Evolutionary conservation across 2,888 invertebrate species (phyloP).

Genomic region (Sericinus montela): DNA sequence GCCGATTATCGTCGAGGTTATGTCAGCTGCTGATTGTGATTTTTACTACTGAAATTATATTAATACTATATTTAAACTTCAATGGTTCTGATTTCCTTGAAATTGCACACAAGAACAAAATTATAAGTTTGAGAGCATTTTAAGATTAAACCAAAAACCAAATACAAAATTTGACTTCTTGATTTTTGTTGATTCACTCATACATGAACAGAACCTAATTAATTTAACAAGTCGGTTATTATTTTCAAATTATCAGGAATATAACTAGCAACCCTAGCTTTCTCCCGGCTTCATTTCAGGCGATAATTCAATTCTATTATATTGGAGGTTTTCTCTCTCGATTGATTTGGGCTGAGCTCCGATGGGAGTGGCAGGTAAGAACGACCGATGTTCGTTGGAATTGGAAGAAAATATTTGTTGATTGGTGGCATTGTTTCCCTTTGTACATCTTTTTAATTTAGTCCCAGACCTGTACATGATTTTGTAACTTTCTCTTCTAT

Average conservation of each 20-base stretch:
- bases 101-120: too few species aligned
- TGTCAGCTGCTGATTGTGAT: too few species aligned
- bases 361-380: constrained; percentile 45
- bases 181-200: too few species aligned
- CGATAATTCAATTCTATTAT: constrained; percentile 77
- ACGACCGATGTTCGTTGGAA: constrained; percentile 24
- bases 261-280: constrained; percentile 22
- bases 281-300: constrained; percentile 58
- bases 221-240: too few species aligned
- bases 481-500: not conserved
- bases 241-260: not conserved
- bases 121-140: too few species aligned
- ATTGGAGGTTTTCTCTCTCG: constrained; percentile 61
- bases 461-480: not conserved
- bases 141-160: too few species aligned
- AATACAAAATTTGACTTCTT: too few species aligned
- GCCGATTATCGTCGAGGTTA: too few species aligned
- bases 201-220: too few species aligned
- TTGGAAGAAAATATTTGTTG: constrained; percentile 49
- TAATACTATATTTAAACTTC: too few species aligned
- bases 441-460: not conserved
- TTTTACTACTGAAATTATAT: too few species aligned
- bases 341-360: constrained; percentile 56
- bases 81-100: too few species aligned
- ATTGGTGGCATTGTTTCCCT: constrained; percentile 40